Evolutionary conservation across 2,113 vertebrate species (phyloP).

Genomic region (Piprites chloris): DNA sequence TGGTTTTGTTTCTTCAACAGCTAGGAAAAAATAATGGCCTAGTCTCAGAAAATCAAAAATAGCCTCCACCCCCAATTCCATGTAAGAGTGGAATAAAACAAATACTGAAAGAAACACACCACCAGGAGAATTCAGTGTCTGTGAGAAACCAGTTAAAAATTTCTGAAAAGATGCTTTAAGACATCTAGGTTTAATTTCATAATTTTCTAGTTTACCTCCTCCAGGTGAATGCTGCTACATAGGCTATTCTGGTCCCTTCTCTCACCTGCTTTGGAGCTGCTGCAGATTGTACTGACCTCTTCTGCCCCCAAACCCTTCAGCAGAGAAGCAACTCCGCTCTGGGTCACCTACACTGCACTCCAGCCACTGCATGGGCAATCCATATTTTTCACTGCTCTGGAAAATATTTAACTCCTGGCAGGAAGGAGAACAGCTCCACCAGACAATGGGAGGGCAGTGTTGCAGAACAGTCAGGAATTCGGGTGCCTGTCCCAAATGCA

Average conservation of each 20-base stretch:
- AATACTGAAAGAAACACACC: neutral
- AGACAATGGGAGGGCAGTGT: neutral
- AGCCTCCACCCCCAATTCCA: neutral
- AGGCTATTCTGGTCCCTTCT: neutral
- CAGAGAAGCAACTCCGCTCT: neutral
- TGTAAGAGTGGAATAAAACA: neutral
- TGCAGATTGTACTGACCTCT: neutral
- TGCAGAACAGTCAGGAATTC: neutral
- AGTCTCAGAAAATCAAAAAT: slow-evolving; percentile 13
- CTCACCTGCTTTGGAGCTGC: neutral
- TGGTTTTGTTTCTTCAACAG: neutral
- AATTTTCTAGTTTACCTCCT: neutral
- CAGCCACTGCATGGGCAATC: neutral
- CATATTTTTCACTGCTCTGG: neutral
- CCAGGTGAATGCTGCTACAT: neutral
- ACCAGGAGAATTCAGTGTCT: neutral
- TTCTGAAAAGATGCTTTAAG: neutral
- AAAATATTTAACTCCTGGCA: neutral
- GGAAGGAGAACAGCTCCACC: neutral
- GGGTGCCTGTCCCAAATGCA: neutral
- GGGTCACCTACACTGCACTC: neutral
- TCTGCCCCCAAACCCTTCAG: neutral
- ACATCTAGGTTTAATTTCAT: neutral
- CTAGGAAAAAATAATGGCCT: neutral
- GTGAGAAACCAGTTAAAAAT: neutral